Evolutionary conservation across 2,888 invertebrate species (phyloP).

Genomic region (Cephus sareptanus): DNA sequence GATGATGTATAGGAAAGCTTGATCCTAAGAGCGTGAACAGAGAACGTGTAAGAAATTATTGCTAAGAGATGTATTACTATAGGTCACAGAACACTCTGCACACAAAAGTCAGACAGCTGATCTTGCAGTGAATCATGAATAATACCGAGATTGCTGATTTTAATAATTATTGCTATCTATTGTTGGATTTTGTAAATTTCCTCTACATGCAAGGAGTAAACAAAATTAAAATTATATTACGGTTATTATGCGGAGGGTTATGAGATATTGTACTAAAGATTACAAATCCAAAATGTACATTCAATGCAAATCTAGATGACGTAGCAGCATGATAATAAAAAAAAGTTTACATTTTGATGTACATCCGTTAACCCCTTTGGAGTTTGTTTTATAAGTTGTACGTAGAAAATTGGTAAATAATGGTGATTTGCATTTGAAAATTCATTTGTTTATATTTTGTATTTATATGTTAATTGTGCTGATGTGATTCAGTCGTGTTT

Average conservation of each 20-base stretch:
- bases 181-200: slow-evolving; percentile 55
- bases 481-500: background rate
- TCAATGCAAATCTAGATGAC: slow-evolving; percentile 26
- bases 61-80: background rate
- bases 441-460: background rate
- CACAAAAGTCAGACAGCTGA: slow-evolving; percentile 23
- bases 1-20: background rate
- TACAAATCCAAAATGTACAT: slow-evolving; percentile 9
- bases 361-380: background rate
- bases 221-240: slow-evolving; percentile 46
- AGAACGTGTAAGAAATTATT: background rate
- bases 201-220: slow-evolving; percentile 43
- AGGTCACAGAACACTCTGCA: background rate
- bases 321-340: slow-evolving; percentile 16
- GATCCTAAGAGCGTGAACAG: background rate
- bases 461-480: background rate
- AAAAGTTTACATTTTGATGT: background rate
- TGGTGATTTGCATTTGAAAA: background rate
- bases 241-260: slow-evolving; percentile 51
- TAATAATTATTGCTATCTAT: slow-evolving; percentile 44
- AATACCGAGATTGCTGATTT: slow-evolving; percentile 40
- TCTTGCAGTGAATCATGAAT: slow-evolving; percentile 35
- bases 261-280: slow-evolving; percentile 46
- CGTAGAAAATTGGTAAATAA: background rate
- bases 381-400: background rate